Evolutionary conservation across 2,888 invertebrate species (phyloP).

Genomic region (Disparrhopalites patrizii): DNA sequence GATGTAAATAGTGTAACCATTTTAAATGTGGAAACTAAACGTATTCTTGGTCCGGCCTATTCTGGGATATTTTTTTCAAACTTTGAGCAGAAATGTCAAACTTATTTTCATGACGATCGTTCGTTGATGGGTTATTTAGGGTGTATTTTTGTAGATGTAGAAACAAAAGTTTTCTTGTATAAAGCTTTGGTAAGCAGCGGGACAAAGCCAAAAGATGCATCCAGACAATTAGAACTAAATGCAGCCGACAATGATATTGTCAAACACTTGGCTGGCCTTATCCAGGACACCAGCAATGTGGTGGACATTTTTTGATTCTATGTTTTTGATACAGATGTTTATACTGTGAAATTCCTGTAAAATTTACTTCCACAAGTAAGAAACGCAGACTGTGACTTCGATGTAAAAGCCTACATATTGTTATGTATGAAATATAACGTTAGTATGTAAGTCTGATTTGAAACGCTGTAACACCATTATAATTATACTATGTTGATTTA

Average conservation of each 20-base stretch:
- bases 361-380: too few species aligned
- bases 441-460: too few species aligned
- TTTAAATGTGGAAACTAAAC: slow-evolving; percentile 37
- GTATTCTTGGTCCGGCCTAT: slow-evolving; percentile 44
- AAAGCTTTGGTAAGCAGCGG: slow-evolving; percentile 34
- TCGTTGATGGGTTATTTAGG: slow-evolving; percentile 46
- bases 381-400: too few species aligned
- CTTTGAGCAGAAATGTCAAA: slow-evolving; percentile 35
- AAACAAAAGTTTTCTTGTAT: slow-evolving; percentile 48
- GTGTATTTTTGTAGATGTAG: slow-evolving; percentile 44
- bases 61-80: slow-evolving; percentile 37
- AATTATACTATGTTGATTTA: too few species aligned
- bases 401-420: too few species aligned
- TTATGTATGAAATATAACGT: too few species aligned
- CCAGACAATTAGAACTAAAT: slow-evolving; percentile 37
- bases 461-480: too few species aligned
- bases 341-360: too few species aligned
- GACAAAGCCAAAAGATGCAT: slow-evolving; percentile 11
- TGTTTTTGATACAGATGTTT: too few species aligned
- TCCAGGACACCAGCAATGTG: slow-evolving; percentile 34
- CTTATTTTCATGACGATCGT: slow-evolving; percentile 39
- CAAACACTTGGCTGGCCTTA: slow-evolving; percentile 35
- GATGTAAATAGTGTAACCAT: slow-evolving; percentile 45
- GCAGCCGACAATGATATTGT: slow-evolving; percentile 44
- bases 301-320: slow-evolving; percentile 42